phyloP scores from a whole-genome alignment of 1,140 invertebrate species.

The Brachionus rubens region DNA sequence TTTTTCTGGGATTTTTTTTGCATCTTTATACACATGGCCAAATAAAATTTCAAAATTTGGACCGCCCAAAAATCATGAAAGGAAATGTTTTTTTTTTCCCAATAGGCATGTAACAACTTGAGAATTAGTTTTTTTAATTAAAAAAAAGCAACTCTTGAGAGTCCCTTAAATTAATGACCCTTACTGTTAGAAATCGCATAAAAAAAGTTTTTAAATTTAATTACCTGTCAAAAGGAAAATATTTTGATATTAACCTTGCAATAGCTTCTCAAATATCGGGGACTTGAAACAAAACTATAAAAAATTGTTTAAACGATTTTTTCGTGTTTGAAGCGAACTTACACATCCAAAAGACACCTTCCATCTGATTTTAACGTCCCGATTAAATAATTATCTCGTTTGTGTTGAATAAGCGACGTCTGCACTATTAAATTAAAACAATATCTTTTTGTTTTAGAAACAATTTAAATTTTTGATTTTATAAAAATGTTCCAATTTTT shows the following conservation, averaged over 20 bases:
- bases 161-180: no score
- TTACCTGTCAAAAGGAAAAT: conserved; percentile 45
- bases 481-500: no score
- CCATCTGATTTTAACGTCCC: conserved; percentile 42
- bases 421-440: conserved; percentile 45
- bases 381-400: conserved; percentile 42
- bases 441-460: neutral
- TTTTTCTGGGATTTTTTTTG: no score
- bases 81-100: no score
- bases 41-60: no score
- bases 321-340: neutral
- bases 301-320: neutral
- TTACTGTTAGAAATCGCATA: no score
- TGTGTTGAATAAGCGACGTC: conserved; percentile 44
- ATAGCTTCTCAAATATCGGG: conserved; percentile 28
- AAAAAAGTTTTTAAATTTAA: neutral
- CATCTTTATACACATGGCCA: no score
- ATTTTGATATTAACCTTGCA: conserved; percentile 40
- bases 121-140: no score
- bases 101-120: no score
- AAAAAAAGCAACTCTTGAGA: no score
- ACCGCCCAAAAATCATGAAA: no score
- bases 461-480: no score
- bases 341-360: conserved; percentile 32
- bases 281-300: neutral